Conservation (phyloP, 2,888 invertebrate species). For the Drosophila prolongata region DNA sequence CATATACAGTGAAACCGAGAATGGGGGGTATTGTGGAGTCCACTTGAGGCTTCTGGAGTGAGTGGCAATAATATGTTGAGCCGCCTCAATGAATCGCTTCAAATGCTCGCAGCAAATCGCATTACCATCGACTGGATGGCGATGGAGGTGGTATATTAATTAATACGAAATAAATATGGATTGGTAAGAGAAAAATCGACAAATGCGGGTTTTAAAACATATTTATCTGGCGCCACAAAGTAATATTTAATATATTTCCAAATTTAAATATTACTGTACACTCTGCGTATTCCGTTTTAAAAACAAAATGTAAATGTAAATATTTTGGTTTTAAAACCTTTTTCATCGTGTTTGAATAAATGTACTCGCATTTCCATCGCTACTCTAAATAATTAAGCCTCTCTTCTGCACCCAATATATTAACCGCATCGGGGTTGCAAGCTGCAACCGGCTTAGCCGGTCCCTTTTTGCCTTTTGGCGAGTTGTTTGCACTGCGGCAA, state of each 20-base stretch:
- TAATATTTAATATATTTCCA: too few species aligned
- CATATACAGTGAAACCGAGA: conserved; percentile 15
- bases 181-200: neutral
- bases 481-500: conserved; percentile 51
- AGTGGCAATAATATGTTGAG: conserved; percentile 51
- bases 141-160: conserved; percentile 17
- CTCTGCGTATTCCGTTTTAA: too few species aligned
- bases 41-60: conserved; percentile 12
- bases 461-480: conserved; percentile 21
- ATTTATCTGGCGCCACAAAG: too few species aligned
- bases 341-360: neutral
- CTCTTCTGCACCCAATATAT: neutral
- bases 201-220: too few species aligned
- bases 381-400: neutral
- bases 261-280: too few species aligned
- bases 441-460: conserved; percentile 22
- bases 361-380: neutral
- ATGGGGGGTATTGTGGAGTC: neutral
- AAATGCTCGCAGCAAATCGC: conserved; percentile 62
- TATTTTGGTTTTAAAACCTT: neutral
- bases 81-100: conserved; percentile 48
- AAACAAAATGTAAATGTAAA: too few species aligned
- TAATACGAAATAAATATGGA: neutral
- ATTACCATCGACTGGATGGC: conserved; percentile 49
- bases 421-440: conserved; percentile 11